Evolutionary conservation across 2,888 invertebrate genomes (phyloP).

Genomic region (Ceramica pisi): DNA sequence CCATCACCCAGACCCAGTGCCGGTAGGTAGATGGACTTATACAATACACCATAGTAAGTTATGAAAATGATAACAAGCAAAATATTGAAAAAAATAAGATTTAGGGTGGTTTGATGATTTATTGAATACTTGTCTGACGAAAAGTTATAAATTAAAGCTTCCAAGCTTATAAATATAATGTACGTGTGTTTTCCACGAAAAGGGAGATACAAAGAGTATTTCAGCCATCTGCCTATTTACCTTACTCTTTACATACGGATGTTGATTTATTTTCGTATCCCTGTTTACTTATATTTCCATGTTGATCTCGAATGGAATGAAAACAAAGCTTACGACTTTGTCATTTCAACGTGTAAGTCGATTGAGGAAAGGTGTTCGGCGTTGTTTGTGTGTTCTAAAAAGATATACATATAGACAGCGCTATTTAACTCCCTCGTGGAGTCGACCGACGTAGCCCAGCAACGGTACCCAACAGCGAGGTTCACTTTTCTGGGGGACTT

Average conservation of each 20-base stretch:
- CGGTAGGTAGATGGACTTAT: background rate
- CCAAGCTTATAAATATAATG: background rate
- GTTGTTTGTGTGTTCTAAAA: slow-evolving; percentile 15
- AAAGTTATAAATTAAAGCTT: slow-evolving; percentile 26
- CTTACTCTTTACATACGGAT: slow-evolving; percentile 32
- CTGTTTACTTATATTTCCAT: slow-evolving; percentile 52
- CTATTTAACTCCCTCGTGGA: too few species aligned
- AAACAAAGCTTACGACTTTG: slow-evolving; percentile 55
- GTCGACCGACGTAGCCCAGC: too few species aligned
- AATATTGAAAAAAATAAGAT: background rate
- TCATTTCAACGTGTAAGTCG: slow-evolving; percentile 46
- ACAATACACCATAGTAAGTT: background rate
- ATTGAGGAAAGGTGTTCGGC: slow-evolving; percentile 27
- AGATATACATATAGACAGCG: too few species aligned
- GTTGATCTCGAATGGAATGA: slow-evolving; percentile 49
- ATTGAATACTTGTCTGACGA: background rate
- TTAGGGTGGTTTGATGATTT: background rate
- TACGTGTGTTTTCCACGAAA: slow-evolving; percentile 21
- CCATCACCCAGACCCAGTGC: background rate
- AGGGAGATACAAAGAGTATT: slow-evolving; percentile 15
- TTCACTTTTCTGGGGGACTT: too few species aligned
- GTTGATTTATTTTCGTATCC: slow-evolving; percentile 58
- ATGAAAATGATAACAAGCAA: background rate
- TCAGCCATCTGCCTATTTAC: slow-evolving; percentile 44
- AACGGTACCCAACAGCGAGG: too few species aligned